phyloP scores from a whole-genome alignment of 2,113 vertebrate species.

The Shinisaurus crocodilurus region DNA sequence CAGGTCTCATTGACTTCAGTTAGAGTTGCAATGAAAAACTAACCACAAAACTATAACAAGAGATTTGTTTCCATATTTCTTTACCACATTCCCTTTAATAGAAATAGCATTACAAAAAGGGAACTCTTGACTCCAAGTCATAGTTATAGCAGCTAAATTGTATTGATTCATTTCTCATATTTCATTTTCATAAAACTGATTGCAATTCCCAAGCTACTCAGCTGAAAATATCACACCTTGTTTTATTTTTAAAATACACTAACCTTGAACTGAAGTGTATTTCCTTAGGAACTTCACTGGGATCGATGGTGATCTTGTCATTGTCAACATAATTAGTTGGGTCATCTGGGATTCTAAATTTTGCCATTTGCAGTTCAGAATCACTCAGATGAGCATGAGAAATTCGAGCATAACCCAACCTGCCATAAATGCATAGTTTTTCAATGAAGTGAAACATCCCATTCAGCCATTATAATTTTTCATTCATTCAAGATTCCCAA shows the following conservation, averaged over 20 bases:
- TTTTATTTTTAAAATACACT: slow-evolving; percentile 42
- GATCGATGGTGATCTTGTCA: slow-evolving; percentile 71
- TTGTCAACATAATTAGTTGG: slow-evolving; percentile 71
- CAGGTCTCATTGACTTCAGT: background rate
- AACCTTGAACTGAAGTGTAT: slow-evolving; percentile 78
- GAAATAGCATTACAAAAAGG: background rate
- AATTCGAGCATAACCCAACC: slow-evolving; percentile 79
- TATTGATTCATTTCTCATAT: background rate
- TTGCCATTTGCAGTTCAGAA: slow-evolving; percentile 80
- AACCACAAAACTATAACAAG: background rate
- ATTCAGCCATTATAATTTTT: slow-evolving; percentile 23
- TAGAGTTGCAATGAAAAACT: background rate
- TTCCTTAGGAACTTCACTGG: slow-evolving; percentile 66
- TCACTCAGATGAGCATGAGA: slow-evolving; percentile 81
- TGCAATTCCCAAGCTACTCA: slow-evolving; percentile 3
- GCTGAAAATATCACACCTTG: background rate
- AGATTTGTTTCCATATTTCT: background rate
- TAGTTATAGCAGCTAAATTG: slow-evolving; percentile 7
- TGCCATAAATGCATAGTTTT: slow-evolving; percentile 44
- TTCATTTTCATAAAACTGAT: background rate
- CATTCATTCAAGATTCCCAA: background rate
- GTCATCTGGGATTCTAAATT: slow-evolving; percentile 78
- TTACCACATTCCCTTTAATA: background rate
- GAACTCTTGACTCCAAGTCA: slow-evolving; percentile 1
- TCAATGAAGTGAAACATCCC: background rate